Base-by-base conservation (phyloP, 1,140 invertebrate genomes). In the Liolophura sinensis region DNA sequence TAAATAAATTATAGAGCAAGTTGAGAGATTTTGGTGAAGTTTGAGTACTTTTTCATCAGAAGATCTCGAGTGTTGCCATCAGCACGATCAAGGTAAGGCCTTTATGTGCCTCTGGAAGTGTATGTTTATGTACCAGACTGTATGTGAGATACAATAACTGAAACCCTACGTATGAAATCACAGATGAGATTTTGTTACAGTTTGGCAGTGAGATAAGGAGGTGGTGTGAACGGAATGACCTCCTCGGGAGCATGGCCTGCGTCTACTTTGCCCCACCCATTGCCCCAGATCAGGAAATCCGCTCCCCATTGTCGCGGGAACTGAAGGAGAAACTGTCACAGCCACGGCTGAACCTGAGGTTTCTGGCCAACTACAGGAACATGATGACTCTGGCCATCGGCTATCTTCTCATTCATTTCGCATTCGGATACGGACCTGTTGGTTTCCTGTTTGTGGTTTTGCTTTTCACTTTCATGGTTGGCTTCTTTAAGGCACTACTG, bases 281-380 rank as follows among this genome's bases (percentile, higher is more conserved):
- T 9, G 56, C 68, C 11, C 64, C 57, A 22, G 60, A 67, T 31
- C 64, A 79, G 63, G 91, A 89, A 65, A 78, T 85, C 62, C 87
- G 86, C 3, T 76, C 79, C 3, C 79, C 75, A 47, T 87, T 88
- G 57, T 87, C 88, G 60, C 87, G 88, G 40, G 85, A 83, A 40
- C 78, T 88, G 15, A 82, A 87, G 0, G 81, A 86, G 65, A 81
- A 86, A 72, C 79, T 87, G 11, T 76, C 91, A 16, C 90, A 89
- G 1, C 89, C 93, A 5, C 85, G 92, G 64, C 60, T 94, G 15
- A 91, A 89, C 73, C 81, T 94, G 16, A 85, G 93, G 51, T 80
- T 86, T 56, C 81, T 92, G 7, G 91, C 90, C 3, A 90, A 87
- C 62, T 89, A 91, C 67, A 85, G 87, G 49, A 88, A 89, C 25